Percentiles rank a stretch among this genome's conserved stretches.
These are phyloP conservation scores for Pterophyllum scalare DNA, from an alignment of 2,113 vertebrate genomes.

Conservation along the genomic window DNA sequence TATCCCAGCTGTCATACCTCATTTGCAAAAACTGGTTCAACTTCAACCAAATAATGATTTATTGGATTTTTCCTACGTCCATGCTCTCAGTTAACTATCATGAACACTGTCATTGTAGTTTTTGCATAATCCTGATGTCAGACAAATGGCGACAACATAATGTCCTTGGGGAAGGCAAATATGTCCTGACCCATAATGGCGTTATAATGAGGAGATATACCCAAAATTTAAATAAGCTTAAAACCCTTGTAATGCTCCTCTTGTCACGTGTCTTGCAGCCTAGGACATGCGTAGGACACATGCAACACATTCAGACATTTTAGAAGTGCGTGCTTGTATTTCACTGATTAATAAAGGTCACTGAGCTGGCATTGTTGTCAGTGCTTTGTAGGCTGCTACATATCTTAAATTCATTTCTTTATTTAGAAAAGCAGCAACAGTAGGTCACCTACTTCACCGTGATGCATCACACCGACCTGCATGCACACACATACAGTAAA, in stretches of 20 bases:
- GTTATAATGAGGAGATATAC: background rate
- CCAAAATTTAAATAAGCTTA: background rate
- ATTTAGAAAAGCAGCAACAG: background rate
- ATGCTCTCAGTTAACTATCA: background rate
- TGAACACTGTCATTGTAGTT: no score
- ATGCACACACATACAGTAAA: background rate
- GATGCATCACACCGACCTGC: background rate
- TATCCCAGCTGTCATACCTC: background rate
- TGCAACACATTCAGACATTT: background rate
- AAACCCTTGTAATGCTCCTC: background rate
- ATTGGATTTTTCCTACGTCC: background rate
- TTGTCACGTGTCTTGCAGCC: background rate
- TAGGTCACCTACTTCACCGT: background rate
- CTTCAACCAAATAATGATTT: background rate
- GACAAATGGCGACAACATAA: background rate
- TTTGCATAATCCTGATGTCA: background rate
- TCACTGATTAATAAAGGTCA: constrained; percentile 17
- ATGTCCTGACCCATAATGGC: background rate
- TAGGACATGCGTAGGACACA: background rate
- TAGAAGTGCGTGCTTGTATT: constrained; percentile 6
- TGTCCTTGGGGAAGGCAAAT: background rate
- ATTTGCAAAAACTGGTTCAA: background rate
- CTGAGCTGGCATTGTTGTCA: background rate
- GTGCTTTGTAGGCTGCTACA: background rate
- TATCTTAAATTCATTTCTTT: background rate